Base-by-base conservation (phyloP, 2,888 invertebrate species). In the Clivina fossor region DNA sequence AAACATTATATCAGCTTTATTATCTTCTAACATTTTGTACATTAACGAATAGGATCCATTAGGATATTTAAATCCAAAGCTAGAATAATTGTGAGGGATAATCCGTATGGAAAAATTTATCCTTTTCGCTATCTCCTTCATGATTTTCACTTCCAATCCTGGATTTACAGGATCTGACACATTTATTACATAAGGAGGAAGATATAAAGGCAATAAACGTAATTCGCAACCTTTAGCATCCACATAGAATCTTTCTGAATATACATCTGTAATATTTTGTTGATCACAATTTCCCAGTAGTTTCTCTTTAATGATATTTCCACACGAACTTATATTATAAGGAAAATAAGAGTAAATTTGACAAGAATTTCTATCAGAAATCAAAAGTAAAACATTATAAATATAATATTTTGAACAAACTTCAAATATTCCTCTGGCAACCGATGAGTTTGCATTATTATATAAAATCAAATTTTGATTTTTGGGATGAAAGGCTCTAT, bases 31-130 rank as follows among this genome's bases (percentile, higher is more conserved):
- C n/a, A 72, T 65, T 3, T 72, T 74, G 20, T 82, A 67, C 9
- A 79, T 72, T 7, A 78, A 79, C 11, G 72, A 72, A 79, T 81
- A 83, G 4, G 67, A 64, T 0, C 77, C 77, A 26, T 68, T 60
- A 11, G 61, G 38, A n/a, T 71, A 64, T 56, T 75, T 69, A 54
- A 78, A 75, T 0, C 83, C 83, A 56, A 82, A 60, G 19, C 57
- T 26, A 0, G 16, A 46, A 30, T 54, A 53, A 13, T 54, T 22
- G 9, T 61, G 53, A 0, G 40, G 5, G 2, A 64, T 32, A 20
- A 53, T 61, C 22, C 37, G 19, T 11, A 62, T 48, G 1, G 60
- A 51, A 53, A 63, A 63, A 16, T 65, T 63, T 20, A 64, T 28
- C 16, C 33, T 16, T 22, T 50, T 47, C 3, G 44, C 24, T 2